Evolutionary conservation across 2,113 vertebrate species (phyloP).

Genomic region (Lipophrys pholis): DNA sequence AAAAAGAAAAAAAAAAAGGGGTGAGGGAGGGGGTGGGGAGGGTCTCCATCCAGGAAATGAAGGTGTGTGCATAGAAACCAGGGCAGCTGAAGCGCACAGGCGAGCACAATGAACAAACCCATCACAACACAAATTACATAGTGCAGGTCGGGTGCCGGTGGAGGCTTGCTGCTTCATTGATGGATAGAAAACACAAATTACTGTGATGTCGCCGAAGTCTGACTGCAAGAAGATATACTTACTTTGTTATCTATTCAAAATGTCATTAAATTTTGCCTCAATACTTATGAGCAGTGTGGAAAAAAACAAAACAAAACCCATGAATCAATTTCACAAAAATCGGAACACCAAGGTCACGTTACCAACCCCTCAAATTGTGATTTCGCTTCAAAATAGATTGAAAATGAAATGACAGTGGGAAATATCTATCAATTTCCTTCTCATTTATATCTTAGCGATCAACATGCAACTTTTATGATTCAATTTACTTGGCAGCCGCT

Average conservation of each 20-base stretch:
- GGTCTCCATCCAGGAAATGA: constrained; percentile 24
- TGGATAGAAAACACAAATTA: constrained; percentile 52
- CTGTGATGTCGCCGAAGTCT: constrained; percentile 20
- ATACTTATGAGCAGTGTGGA: not conserved
- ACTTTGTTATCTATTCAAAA: constrained; percentile 35
- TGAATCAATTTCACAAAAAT: constrained; percentile 7
- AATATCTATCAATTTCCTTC: constrained; percentile 48
- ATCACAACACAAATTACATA: constrained; percentile 57
- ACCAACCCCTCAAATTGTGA: not conserved
- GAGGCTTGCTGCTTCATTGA: constrained; percentile 26
- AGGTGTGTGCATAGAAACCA: constrained; percentile 40
- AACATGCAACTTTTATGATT: constrained; percentile 55
- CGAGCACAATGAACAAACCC: constrained; percentile 39
- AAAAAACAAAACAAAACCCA: too few relatives aligned
- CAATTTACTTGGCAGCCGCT: constrained; percentile 26
- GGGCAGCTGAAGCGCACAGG: constrained; percentile 25
- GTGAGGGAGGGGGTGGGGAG: too few relatives aligned
- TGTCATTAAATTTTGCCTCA: constrained; percentile 18
- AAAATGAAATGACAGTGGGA: constrained; percentile 28
- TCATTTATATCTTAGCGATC: constrained; percentile 44
- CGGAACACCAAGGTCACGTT: constrained; percentile 10
- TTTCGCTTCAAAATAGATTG: constrained; percentile 35
- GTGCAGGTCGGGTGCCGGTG: constrained; percentile 40
- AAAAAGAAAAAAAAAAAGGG: constrained; percentile 1
- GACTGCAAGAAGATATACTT: constrained; percentile 7